These are phyloP conservation scores for Cossypha dichroa DNA, from an alignment of 2,797 vertebrate genomes.

Conservation along the genomic window DNA sequence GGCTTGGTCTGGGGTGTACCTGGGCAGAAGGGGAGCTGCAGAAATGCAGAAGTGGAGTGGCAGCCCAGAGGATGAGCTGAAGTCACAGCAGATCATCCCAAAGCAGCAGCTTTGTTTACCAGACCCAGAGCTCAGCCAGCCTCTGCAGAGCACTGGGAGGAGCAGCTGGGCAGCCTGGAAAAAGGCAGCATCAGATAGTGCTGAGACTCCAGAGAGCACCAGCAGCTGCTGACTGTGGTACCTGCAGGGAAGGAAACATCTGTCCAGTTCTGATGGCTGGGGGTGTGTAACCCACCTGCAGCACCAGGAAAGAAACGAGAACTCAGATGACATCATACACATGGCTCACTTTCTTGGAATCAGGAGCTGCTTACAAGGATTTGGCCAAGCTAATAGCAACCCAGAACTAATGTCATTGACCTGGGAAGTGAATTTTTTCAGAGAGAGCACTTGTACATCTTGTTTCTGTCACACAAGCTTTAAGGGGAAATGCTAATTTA, in stretches of 20 bases:
- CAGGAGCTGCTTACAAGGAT: neutral
- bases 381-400: neutral
- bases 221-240: fast-evolving
- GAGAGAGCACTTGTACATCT: neutral
- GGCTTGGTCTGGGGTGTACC: too few relatives aligned
- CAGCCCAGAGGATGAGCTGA: neutral
- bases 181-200: neutral
- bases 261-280: neutral
- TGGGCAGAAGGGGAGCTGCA: neutral
- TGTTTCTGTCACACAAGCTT: neutral
- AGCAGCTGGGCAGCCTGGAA: neutral
- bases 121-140: neutral
- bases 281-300: neutral
- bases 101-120: neutral
- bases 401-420: neutral
- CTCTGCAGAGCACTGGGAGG: neutral
- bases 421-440: neutral
- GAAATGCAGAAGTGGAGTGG: neutral
- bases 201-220: neutral
- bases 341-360: neutral
- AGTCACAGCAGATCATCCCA: neutral
- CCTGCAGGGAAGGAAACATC: neutral
- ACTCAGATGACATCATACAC: fast-evolving
- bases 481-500: neutral
- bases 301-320: neutral